phyloP scores from a whole-genome alignment of 1,140 invertebrate genomes.

The Araneus ventricosus region DNA sequence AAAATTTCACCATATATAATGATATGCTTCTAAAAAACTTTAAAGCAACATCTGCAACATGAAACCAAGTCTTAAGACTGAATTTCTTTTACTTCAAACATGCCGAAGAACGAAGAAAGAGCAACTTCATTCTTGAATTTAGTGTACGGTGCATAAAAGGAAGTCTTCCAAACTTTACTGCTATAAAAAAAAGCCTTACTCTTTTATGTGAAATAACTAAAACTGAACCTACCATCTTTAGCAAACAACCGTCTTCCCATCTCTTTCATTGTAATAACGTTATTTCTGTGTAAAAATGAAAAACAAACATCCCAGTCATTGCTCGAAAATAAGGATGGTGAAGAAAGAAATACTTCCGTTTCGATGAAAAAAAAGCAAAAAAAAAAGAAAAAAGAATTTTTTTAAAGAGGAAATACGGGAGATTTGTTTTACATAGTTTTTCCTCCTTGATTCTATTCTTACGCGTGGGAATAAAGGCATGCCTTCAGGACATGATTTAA shows the following conservation, averaged over 20 bases:
- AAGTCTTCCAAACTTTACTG: no score
- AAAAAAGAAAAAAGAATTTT: neutral
- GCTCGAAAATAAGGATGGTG: neutral
- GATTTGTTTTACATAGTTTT: constrained; percentile 28
- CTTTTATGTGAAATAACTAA: neutral
- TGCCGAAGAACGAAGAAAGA: no score
- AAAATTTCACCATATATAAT: no score
- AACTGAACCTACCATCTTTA: neutral
- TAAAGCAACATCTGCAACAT: no score
- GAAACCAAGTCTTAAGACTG: no score
- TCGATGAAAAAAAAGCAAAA: neutral
- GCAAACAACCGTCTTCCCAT: neutral
- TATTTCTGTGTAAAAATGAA: constrained; percentile 38
- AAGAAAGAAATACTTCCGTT: neutral
- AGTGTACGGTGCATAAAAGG: no score
- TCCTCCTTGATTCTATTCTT: neutral
- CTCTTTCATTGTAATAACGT: constrained; percentile 25
- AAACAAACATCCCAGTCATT: constrained; percentile 25
- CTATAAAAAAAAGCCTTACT: neutral
- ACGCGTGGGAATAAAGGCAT: neutral
- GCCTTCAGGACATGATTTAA: constrained; percentile 2
- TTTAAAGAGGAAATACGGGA: neutral
- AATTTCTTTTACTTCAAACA: no score
- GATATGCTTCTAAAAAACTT: no score
- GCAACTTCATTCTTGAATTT: no score